A percentile compares a stretch with the other conserved stretches of the same genome.
Conservation (phyloP, 2,797 vertebrate species). For the Pseudocheirus occidentalis region DNA sequence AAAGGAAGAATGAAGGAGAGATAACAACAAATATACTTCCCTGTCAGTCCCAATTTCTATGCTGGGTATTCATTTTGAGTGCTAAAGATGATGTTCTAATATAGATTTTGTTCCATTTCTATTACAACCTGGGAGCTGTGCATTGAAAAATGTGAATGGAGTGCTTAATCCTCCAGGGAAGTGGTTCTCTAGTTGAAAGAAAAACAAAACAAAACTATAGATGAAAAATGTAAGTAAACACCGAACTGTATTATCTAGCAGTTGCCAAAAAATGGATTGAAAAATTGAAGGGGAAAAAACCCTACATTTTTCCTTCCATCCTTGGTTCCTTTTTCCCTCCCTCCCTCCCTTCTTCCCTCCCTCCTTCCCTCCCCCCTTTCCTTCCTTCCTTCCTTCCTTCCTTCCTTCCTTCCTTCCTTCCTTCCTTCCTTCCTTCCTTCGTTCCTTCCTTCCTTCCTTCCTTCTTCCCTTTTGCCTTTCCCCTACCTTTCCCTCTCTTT, state of each 20-base stretch:
- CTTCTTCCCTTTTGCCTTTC: too few species aligned
- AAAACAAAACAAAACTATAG: conserved; percentile 7
- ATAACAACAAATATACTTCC: conserved; percentile 14
- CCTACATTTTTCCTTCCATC: neutral
- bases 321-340: neutral
- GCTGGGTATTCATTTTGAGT: conserved; percentile 42
- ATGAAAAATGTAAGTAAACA: conserved; percentile 54
- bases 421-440: too few species aligned
- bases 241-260: neutral
- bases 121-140: conserved; percentile 22
- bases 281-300: neutral
- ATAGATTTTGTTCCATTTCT: conserved; percentile 50
- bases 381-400: too few species aligned
- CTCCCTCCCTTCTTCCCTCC: too few species aligned
- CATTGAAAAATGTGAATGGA: conserved; percentile 34
- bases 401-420: too few species aligned
- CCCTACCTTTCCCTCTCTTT: too few species aligned
- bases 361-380: too few species aligned
- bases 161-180: conserved; percentile 32
- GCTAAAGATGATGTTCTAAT: conserved; percentile 13
- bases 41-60: conserved; percentile 40
- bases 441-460: too few species aligned
- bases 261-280: conserved; percentile 40
- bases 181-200: conserved; percentile 44
- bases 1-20: conserved; percentile 21